Conservation (phyloP, 1,140 invertebrate species). For the Hermetia illucens region DNA sequence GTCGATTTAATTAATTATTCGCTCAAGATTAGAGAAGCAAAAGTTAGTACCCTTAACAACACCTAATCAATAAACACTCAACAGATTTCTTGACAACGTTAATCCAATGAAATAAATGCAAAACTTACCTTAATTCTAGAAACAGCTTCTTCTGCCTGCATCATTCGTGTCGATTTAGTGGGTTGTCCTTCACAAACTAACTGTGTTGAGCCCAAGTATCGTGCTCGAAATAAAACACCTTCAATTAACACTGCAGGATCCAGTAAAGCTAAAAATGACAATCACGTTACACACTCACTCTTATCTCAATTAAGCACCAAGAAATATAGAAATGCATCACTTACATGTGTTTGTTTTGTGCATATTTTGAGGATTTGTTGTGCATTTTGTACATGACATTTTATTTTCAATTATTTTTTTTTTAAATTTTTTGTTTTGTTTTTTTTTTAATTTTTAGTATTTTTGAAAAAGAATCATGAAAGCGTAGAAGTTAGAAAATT, state of each 20-base stretch:
- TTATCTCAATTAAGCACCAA: conserved; percentile 11
- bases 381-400: too few relatives aligned
- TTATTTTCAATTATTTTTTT: background rate
- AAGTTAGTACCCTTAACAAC: too few relatives aligned
- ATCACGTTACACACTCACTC: conserved; percentile 12
- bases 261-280: conserved; percentile 53
- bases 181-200: conserved; percentile 93
- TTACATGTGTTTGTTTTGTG: conserved; percentile 1
- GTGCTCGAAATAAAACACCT: conserved; percentile 92
- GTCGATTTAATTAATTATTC: too few relatives aligned
- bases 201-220: conserved; percentile 94
- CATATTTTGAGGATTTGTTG: conserved; percentile 1
- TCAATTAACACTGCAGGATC: conserved; percentile 91
- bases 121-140: conserved; percentile 86
- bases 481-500: conserved; percentile 2
- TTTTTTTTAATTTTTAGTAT: background rate
- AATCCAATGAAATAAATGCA: too few relatives aligned
- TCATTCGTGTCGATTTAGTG: conserved; percentile 95
- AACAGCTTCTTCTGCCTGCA: conserved; percentile 97
- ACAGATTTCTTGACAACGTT: too few relatives aligned
- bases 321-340: conserved; percentile 9
- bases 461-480: background rate
- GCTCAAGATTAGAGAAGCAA: too few relatives aligned
- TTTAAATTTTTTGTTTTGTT: background rate
- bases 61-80: too few relatives aligned